phyloP scores from a whole-genome alignment of 37 sponge, comb jelly and placozoan species.

The Halisarca cf. caerulea region DNA sequence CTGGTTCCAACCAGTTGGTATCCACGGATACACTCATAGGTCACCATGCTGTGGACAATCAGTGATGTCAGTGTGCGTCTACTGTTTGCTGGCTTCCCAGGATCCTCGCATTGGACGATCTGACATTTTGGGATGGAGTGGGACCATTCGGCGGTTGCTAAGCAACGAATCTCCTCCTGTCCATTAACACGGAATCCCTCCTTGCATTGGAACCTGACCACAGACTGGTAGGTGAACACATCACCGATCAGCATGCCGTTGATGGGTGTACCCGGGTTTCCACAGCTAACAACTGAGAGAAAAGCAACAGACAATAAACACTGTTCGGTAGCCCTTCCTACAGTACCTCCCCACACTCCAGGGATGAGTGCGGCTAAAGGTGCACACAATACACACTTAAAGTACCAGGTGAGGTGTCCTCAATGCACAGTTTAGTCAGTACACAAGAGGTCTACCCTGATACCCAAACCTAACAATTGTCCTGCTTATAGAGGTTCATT shows the following conservation, averaged over 20 bases:
- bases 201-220: conserved; percentile 49
- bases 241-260: background rate
- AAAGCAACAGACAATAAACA: background rate
- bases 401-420: no score
- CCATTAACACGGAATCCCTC: conserved; percentile 43
- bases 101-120: conserved; percentile 50
- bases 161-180: conserved; percentile 4
- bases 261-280: conserved; percentile 9
- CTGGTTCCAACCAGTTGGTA: conserved; percentile 28
- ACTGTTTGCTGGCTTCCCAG: conserved; percentile 44
- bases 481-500: no score
- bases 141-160: conserved; percentile 41
- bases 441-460: no score
- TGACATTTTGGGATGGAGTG: conserved; percentile 41
- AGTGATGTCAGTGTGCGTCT: background rate
- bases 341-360: no score
- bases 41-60: conserved; percentile 25
- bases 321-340: no score
- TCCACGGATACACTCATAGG: conserved; percentile 48
- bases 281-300: conserved; percentile 19
- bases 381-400: no score
- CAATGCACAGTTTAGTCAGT: no score
- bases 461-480: no score
- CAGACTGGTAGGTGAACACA: conserved; percentile 12
- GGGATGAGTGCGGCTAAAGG: no score